Evolutionary conservation across 2,113 vertebrate species (phyloP), one percentile per base, ranked within the genome.

Genomic region (Hepsetus odoe): DNA sequence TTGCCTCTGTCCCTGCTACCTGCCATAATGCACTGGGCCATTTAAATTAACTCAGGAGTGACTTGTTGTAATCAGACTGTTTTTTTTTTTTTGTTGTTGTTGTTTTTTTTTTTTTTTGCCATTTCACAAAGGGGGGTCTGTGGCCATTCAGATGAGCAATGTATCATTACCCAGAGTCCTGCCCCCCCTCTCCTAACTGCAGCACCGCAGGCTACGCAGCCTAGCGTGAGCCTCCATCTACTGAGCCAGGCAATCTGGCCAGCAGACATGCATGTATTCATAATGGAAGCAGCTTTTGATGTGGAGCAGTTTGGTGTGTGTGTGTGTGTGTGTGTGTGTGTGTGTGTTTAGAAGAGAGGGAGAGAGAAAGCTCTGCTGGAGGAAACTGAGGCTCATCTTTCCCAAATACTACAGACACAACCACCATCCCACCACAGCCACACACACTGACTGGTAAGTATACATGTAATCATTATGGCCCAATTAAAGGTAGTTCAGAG

Each of bases 1-100:
- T 92, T 93, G 87, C 86, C 74, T 82, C 38, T 64, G 30, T 56
- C 90, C 87, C 85, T 88, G 92, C 93, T 70, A 90, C 91, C 92
- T 91, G 93, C 91, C 91, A 76, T 97, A 95, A 97, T 96, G 94
- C 94, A 97, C 97, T 95, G 95, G 96, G 94, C 94, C 95, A 95
- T 97, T 98, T 96, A 95, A 98, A 98, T 98, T 97, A 98, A 98
- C 96, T 96, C 93, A 94, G 94, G 93, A 96, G 96, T 95, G 95
- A 97, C 94, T 98, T 96, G 95, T 97, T 97, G 95, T 95, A 97
- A 98, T 97, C 92, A 91, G 87, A 85, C 93, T 87, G 59, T 59
- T 59, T 61, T 55, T 56, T 66, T 79, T 46, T 69, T 58, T n/a
- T n/a, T n/a, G n/a, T n/a, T n/a, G n/a, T n/a, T n/a, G n/a, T 55